A percentile compares a stretch with the other conserved stretches of the same genome.
Conservation (phyloP, 2,113 vertebrate genomes). For the Notiomystis cincta region DNA sequence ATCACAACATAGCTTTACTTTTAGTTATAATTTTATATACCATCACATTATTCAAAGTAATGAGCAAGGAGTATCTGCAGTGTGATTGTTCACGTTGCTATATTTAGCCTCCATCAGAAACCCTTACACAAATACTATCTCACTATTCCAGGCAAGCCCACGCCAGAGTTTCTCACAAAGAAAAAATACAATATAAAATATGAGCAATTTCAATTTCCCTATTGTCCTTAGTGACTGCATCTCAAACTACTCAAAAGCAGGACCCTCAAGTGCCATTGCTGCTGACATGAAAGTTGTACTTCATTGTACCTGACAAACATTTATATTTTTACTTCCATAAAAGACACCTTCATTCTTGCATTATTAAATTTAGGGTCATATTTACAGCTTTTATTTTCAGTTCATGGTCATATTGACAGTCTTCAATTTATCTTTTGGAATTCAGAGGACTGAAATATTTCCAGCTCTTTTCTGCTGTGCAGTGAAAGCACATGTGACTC, state of each 20-base stretch:
- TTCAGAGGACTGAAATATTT: neutral
- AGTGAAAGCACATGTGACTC: neutral
- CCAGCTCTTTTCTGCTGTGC: neutral
- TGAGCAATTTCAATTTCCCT: neutral
- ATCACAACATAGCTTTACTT: neutral
- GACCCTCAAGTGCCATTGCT: neutral
- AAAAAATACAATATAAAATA: neutral
- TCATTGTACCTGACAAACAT: neutral
- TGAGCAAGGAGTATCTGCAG: neutral
- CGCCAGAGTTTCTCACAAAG: neutral
- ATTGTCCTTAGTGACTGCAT: neutral
- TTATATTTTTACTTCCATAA: neutral
- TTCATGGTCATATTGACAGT: neutral
- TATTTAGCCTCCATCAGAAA: neutral
- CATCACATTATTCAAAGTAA: neutral
- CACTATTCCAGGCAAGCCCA: neutral
- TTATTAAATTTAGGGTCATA: conserved; percentile 9
- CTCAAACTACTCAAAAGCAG: neutral
- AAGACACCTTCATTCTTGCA: neutral
- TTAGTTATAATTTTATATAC: neutral
- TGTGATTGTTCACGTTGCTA: neutral
- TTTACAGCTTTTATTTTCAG: conserved; percentile 35
- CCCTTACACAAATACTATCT: neutral
- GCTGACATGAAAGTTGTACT: neutral
- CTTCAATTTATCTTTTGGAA: neutral